Percentiles rank a stretch among this genome's conserved stretches.
These are phyloP conservation scores for Pungitius pungitius DNA, from an alignment of 2,113 vertebrate genomes.

Conservation along the genomic window DNA sequence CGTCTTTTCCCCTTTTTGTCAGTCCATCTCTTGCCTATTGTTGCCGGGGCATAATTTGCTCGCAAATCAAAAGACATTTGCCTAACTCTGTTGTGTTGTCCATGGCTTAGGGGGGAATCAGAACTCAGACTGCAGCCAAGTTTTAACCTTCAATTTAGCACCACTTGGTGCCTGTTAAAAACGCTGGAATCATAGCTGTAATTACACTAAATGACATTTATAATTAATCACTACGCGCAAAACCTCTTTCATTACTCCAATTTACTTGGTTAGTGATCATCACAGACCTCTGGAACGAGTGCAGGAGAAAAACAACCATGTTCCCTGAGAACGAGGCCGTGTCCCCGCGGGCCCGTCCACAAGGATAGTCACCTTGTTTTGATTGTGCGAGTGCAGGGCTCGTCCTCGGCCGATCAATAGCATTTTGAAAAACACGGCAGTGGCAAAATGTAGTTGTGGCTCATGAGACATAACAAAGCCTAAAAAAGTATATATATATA, in stretches of 20 bases:
- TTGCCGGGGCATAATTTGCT: conserved; percentile 26
- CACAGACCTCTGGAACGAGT: conserved; percentile 43
- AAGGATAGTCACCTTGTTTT: conserved; percentile 50
- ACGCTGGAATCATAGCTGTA: conserved; percentile 36
- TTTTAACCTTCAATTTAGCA: conserved; percentile 31
- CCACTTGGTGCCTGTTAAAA: conserved; percentile 5
- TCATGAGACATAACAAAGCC: neutral
- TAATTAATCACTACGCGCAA: conserved; percentile 48
- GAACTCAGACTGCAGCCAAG: conserved; percentile 9
- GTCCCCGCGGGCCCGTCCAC: conserved; percentile 28
- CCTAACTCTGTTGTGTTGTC: conserved; percentile 21
- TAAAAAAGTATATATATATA: too few relatives aligned
- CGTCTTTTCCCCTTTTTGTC: conserved; percentile 10
- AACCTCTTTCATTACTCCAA: conserved; percentile 26
- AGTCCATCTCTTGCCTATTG: conserved; percentile 10
- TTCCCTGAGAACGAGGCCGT: conserved; percentile 24
- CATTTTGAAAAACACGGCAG: conserved; percentile 8
- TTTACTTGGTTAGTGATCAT: conserved; percentile 35
- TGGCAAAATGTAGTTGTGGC: neutral
- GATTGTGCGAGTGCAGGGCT: conserved; percentile 47
- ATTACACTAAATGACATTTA: conserved; percentile 53
- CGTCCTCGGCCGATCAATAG: conserved; percentile 43
- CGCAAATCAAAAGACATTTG: conserved; percentile 26
- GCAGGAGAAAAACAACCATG: conserved; percentile 44
- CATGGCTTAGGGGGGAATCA: conserved; percentile 21